These are phyloP conservation scores for Sphaeridia pumilis DNA, from an alignment of 2,888 invertebrate genomes.

Conservation along the genomic window DNA sequence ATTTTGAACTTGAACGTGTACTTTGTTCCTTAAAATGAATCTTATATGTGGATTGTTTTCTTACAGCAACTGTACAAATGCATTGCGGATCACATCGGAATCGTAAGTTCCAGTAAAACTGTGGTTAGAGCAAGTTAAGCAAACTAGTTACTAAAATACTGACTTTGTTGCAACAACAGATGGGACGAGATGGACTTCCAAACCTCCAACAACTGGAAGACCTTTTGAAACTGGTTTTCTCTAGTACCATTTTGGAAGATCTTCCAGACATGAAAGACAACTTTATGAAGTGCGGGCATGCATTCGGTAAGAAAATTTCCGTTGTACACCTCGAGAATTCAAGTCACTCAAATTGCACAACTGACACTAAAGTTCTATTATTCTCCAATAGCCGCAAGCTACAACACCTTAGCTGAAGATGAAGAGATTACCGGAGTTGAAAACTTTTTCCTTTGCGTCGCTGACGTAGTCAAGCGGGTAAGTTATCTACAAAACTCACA, in stretches of 20 bases:
- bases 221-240: neutral
- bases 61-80: neutral
- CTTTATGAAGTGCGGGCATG: neutral
- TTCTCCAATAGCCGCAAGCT: neutral
- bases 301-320: too few species aligned
- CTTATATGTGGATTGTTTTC: neutral
- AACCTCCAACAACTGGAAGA: neutral
- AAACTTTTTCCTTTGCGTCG: neutral
- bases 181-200: neutral
- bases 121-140: too few species aligned
- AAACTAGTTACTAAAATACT: neutral
- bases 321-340: too few species aligned
- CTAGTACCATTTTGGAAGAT: neutral
- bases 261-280: constrained; percentile 1
- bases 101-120: too few species aligned
- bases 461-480: neutral
- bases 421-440: neutral
- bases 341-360: too few species aligned
- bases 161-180: too few species aligned
- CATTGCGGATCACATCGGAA: neutral
- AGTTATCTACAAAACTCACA: neutral
- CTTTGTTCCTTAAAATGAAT: too few species aligned
- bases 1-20: too few species aligned
- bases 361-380: too few species aligned
- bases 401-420: neutral